phyloP scores from a whole-genome alignment of 2,888 invertebrate species.

The Brassicogethes aeneus region DNA sequence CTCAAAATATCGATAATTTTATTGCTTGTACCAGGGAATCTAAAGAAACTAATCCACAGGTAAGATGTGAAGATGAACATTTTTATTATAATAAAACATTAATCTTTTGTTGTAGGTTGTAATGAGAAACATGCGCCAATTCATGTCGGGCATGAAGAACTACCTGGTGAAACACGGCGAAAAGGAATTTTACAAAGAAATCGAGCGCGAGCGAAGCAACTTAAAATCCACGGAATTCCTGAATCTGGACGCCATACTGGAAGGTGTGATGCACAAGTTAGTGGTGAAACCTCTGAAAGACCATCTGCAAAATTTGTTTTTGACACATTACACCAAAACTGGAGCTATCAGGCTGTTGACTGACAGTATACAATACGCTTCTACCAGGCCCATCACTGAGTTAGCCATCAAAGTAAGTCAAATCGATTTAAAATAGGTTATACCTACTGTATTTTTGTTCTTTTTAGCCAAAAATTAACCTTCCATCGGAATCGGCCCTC shows the following conservation, averaged over 20 bases:
- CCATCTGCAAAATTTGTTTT: slow-evolving; percentile 74
- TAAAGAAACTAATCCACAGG: slow-evolving; percentile 77
- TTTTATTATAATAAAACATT: not conserved
- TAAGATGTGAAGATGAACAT: slow-evolving; percentile 25
- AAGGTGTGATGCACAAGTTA: slow-evolving; percentile 87
- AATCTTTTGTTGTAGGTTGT: slow-evolving; percentile 47
- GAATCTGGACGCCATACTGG: slow-evolving; percentile 90
- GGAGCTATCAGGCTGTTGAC: slow-evolving; percentile 66
- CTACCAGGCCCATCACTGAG: slow-evolving; percentile 58
- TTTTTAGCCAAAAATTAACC: slow-evolving; percentile 58
- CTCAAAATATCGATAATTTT: slow-evolving; percentile 87
- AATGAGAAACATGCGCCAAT: slow-evolving; percentile 88
- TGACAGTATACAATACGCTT: slow-evolving; percentile 60
- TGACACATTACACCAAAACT: slow-evolving; percentile 75
- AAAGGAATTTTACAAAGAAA: slow-evolving; percentile 82
- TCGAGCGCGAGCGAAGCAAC: slow-evolving; percentile 76
- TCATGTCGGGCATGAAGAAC: slow-evolving; percentile 98
- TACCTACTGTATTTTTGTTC: slow-evolving; percentile 4
- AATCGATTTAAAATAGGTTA: not conserved
- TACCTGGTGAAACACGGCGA: slow-evolving; percentile 95
- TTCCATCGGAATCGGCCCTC: slow-evolving; percentile 67
- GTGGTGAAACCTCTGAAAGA: slow-evolving; percentile 80
- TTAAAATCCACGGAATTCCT: slow-evolving; percentile 86
- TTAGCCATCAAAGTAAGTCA: slow-evolving; percentile 56
- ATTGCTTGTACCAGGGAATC: slow-evolving; percentile 88